Conservation (phyloP, 2,113 vertebrate species). For the Sinocyclocheilus grahami region DNA sequence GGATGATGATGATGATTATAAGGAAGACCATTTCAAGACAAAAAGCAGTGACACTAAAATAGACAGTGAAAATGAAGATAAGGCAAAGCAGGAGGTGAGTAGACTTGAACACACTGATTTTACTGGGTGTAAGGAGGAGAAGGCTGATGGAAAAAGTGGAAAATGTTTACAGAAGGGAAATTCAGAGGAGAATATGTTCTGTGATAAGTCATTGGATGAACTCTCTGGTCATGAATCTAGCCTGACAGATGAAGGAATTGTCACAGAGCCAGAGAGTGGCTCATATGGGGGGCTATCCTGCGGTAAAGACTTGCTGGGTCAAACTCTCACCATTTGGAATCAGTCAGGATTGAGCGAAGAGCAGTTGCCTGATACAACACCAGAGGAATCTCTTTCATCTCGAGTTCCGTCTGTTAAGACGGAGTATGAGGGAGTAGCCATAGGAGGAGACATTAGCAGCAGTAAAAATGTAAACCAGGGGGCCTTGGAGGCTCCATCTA, state of each 20-base stretch:
- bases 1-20: conserved; percentile 77
- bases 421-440: conserved; percentile 63
- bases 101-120: conserved; percentile 49
- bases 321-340: conserved; percentile 79
- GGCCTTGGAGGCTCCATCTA: conserved; percentile 78
- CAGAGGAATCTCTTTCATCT: conserved; percentile 37
- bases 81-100: conserved; percentile 50
- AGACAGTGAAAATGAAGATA: conserved; percentile 41
- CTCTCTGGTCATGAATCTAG: conserved; percentile 90
- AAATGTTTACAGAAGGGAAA: conserved; percentile 67
- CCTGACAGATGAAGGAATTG: conserved; percentile 95
- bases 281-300: conserved; percentile 61
- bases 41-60: conserved; percentile 44
- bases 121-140: conserved; percentile 60
- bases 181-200: conserved; percentile 73
- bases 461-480: conserved; percentile 64
- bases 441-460: conserved; percentile 62
- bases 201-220: conserved; percentile 83
- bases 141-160: conserved; percentile 37
- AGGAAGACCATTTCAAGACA: conserved; percentile 66
- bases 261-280: conserved; percentile 84
- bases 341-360: conserved; percentile 70
- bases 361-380: conserved; percentile 45
- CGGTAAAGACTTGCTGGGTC: conserved; percentile 74
- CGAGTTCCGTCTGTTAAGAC: conserved; percentile 49